Evolutionary conservation across 2,113 vertebrate species (phyloP).

Genomic region (Nipponia nippon): DNA sequence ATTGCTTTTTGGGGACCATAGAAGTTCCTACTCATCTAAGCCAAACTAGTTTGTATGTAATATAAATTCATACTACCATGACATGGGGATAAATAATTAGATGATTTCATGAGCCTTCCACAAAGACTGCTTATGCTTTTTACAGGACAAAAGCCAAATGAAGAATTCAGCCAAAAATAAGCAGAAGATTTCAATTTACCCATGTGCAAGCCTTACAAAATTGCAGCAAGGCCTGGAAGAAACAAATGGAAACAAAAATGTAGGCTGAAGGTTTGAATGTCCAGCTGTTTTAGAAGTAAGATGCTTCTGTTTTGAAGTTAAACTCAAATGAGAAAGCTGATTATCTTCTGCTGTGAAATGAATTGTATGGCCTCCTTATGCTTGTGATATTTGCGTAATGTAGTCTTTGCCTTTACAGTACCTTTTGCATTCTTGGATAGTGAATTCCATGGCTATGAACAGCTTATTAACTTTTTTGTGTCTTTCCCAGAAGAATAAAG

Average conservation of each 20-base stretch:
- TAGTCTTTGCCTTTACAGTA: neutral
- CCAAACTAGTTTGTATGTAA: neutral
- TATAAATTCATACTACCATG: neutral
- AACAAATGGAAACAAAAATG: neutral
- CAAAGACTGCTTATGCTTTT: neutral
- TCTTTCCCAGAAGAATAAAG: slow-evolving; percentile 36
- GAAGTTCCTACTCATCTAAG: neutral
- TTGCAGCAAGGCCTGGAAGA: neutral
- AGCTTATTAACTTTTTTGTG: slow-evolving; percentile 38
- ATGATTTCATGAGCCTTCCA: neutral
- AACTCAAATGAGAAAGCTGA: neutral
- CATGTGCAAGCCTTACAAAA: neutral
- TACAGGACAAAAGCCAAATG: neutral
- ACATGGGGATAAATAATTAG: neutral
- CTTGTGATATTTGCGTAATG: neutral
- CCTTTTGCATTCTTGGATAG: neutral
- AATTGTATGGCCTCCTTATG: neutral
- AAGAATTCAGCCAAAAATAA: neutral
- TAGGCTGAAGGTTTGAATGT: neutral
- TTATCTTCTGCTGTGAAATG: neutral
- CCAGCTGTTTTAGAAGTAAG: neutral
- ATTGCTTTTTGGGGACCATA: neutral
- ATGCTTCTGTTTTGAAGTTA: neutral
- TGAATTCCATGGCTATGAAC: neutral
- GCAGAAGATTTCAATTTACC: neutral